Conservation (phyloP, 2,113 vertebrate species). For the Thunnus thynnus region DNA sequence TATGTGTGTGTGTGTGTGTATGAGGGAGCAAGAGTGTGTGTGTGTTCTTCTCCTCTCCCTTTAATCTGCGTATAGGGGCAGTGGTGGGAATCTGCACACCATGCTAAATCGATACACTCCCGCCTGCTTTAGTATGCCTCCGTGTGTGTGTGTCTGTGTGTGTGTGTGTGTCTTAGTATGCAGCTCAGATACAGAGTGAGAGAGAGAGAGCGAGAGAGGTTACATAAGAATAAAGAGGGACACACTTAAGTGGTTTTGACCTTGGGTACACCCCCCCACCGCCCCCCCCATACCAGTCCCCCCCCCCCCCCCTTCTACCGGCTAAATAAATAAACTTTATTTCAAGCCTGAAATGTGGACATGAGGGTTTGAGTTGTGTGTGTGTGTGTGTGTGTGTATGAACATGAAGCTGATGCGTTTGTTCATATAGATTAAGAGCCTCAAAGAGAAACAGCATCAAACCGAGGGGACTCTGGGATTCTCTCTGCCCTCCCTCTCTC, state of each 20-base stretch:
- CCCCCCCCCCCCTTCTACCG: constrained; percentile 12
- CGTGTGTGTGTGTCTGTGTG: constrained; percentile 49
- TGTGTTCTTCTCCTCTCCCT: constrained; percentile 64
- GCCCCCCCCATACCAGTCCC: constrained; percentile 14
- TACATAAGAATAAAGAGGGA: constrained; percentile 81
- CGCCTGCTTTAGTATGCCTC: constrained; percentile 75
- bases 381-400: constrained; percentile 46
- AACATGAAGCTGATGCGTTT: constrained; percentile 51
- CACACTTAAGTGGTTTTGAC: constrained; percentile 85
- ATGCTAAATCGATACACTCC: constrained; percentile 84
- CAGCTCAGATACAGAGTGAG: constrained; percentile 68
- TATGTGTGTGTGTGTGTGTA: constrained; percentile 32
- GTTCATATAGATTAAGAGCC: constrained; percentile 72
- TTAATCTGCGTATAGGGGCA: constrained; percentile 82
- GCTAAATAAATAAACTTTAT: constrained; percentile 78
- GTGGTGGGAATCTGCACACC: constrained; percentile 85
- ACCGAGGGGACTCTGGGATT: constrained; percentile 69
- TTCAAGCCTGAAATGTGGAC: constrained; percentile 53
- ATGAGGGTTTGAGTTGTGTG: constrained; percentile 29
- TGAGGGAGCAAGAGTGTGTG: constrained; percentile 36
- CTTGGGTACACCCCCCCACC: constrained; percentile 70
- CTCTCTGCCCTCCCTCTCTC: constrained; percentile 5
- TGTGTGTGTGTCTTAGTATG: constrained; percentile 76
- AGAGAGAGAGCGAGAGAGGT: constrained; percentile 61
- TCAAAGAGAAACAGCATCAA: constrained; percentile 65